A percentile compares a stretch with the other conserved stretches of the same genome.
Evolutionary conservation across 2,888 invertebrate species (phyloP).

Genomic region (Chymomyza caudatula): DNA sequence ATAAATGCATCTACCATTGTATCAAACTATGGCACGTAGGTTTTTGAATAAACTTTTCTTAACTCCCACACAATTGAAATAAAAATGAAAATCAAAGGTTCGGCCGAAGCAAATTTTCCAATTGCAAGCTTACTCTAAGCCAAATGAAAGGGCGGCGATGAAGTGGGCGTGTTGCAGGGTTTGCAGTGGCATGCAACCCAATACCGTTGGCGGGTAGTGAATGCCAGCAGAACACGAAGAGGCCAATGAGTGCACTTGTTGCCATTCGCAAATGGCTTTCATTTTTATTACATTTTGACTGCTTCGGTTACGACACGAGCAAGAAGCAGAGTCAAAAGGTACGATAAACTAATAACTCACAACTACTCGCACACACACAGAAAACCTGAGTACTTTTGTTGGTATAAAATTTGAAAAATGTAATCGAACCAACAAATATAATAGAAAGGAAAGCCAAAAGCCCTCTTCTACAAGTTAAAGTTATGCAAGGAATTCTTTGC

Average conservation of each 20-base stretch:
- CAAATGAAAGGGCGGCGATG: not conserved
- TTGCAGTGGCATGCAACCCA: not conserved
- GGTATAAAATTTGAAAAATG: slow-evolving; percentile 13
- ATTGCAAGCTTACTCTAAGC: not conserved
- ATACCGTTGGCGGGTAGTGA: slow-evolving; percentile 5
- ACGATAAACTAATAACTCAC: slow-evolving; percentile 41
- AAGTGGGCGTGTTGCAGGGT: not conserved
- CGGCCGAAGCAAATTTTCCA: not conserved
- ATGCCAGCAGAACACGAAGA: slow-evolving; percentile 20
- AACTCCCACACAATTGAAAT: slow-evolving; percentile 26
- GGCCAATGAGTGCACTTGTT: slow-evolving; percentile 56
- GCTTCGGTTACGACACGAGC: not conserved
- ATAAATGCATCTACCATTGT: not conserved
- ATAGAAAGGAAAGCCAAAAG: slow-evolving; percentile 8
- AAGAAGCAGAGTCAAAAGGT: slow-evolving; percentile 38
- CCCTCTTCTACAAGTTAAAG: slow-evolving; percentile 7
- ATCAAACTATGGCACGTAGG: slow-evolving; percentile 40
- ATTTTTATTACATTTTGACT: slow-evolving; percentile 46
- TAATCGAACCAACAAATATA: slow-evolving; percentile 35
- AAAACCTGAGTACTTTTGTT: not conserved
- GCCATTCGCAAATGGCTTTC: slow-evolving; percentile 51
- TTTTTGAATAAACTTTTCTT: slow-evolving; percentile 31
- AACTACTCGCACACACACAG: slow-evolving; percentile 8
- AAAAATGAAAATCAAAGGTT: not conserved
- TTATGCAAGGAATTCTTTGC: slow-evolving; percentile 10